phyloP scores from a whole-genome alignment of 2,888 invertebrate genomes.

The Andricus quercusramuli region DNA sequence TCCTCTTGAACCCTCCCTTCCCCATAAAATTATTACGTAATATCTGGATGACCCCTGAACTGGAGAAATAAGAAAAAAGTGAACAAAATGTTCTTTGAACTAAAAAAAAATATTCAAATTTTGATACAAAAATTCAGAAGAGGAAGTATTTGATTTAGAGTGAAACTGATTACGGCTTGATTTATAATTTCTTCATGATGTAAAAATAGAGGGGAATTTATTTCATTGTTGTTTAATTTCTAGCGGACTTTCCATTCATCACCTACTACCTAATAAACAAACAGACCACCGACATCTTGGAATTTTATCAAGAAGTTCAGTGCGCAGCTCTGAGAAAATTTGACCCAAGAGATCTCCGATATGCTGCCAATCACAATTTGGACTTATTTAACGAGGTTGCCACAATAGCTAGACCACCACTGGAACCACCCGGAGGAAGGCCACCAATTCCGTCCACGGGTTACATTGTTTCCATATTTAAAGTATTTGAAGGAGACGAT shows the following conservation, averaged over 20 bases:
- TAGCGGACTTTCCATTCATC: constrained; percentile 95
- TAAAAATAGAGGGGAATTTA: not conserved
- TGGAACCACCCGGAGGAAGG: constrained; percentile 88
- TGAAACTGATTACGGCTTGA: too few species aligned
- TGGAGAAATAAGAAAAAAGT: too few species aligned
- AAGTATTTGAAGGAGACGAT: constrained; percentile 96
- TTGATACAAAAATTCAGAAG: too few species aligned
- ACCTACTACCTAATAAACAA: constrained; percentile 94
- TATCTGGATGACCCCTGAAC: too few species aligned
- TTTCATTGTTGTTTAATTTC: constrained; percentile 58
- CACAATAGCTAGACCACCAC: constrained; percentile 92
- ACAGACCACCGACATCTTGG: constrained; percentile 90
- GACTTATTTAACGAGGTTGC: constrained; percentile 95
- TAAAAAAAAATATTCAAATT: too few species aligned
- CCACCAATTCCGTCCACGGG: constrained; percentile 91
- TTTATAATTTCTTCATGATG: too few species aligned
- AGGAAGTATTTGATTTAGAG: too few species aligned
- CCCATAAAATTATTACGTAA: too few species aligned
- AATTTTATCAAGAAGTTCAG: constrained; percentile 92
- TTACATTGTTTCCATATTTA: constrained; percentile 95
- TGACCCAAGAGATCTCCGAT: constrained; percentile 89
- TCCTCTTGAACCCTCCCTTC: too few species aligned
- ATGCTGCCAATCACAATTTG: constrained; percentile 92
- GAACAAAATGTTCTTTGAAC: too few species aligned
- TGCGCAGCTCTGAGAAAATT: constrained; percentile 91